phyloP scores from a whole-genome alignment of 2,888 invertebrate genomes.

The Brachylomia viminalis region DNA sequence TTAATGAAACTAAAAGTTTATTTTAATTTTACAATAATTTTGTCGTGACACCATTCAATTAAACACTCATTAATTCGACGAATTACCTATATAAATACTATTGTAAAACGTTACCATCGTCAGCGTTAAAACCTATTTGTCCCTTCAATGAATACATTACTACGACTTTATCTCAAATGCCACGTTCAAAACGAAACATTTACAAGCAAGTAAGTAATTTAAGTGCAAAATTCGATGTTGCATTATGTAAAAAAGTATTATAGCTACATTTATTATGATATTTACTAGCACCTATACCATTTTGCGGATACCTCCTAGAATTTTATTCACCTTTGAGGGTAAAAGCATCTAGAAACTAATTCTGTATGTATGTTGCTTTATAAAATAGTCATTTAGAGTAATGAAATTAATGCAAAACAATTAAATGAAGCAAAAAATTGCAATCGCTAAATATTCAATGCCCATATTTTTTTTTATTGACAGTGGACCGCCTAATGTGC shows the following conservation, averaged over 20 bases:
- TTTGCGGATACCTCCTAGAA: constrained; percentile 7
- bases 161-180: constrained; percentile 36
- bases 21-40: background rate
- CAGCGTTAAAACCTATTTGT: constrained; percentile 18
- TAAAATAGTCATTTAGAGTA: constrained; percentile 41
- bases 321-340: constrained; percentile 7
- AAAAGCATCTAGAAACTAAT: constrained; percentile 32
- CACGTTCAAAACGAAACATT: constrained; percentile 10
- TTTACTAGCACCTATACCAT: constrained; percentile 17
- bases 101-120: background rate
- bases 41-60: background rate
- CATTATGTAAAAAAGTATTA: constrained; percentile 21
- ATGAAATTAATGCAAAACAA: constrained; percentile 60
- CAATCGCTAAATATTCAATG: constrained; percentile 52
- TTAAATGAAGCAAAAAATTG: constrained; percentile 42
- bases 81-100: background rate
- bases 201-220: constrained; percentile 24
- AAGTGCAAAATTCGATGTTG: constrained; percentile 15
- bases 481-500: constrained; percentile 64
- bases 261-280: constrained; percentile 29
- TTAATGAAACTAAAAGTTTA: background rate
- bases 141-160: constrained; percentile 12
- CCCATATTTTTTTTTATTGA: constrained; percentile 50
- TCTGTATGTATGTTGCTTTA: constrained; percentile 15
- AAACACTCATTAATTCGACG: background rate